Evolutionary conservation across 2,888 invertebrate genomes (phyloP), one percentile per base, ranked within the genome.

Genomic region (Didymodactylos carnosus): DNA sequence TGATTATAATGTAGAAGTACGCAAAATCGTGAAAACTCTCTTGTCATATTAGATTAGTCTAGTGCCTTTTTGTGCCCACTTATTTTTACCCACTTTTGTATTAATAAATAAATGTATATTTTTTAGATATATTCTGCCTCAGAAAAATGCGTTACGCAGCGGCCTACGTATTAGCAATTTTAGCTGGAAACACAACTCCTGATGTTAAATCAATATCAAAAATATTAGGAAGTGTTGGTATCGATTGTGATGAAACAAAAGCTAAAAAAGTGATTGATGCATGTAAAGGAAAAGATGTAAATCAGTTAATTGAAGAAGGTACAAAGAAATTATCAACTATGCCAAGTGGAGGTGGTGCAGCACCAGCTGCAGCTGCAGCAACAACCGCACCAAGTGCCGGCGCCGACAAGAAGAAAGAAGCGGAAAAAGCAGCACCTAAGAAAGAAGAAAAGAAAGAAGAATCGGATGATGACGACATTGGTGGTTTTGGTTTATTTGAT

Each of bases 221-320:
- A 85, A 94, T 97, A 84, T 88, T 97, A 77, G 91, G 92, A 81
- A 92, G 94, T 4, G 95, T 94, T 75, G 95, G 94, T 82, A 92
- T 95, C 80, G 94, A 95, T 86, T 88, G 89, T 71, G 95, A 97
- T 80, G 85, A 86, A 72, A 91, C 91, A 79, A 91, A 90, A 82
- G 87, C 94, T 62, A 89, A 89, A 81, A 91, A 89, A 81, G 91
- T 97, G 72, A 89, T 94, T 78, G 62, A 75, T 75, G 90, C 93
- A 83, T 88, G 97, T 78, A 89, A 88, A 79, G 95, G 94, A 82
- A 97, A 97, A 86, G 88, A 88, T 78, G 85, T 97, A 71, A 91
- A 93, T 62, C 91, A 93, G 79, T 86, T 95, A 78, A 92, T 97
- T 78, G 87, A 88, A 73, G 87, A 90, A 86, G 92, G 92, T 91